Base-by-base conservation (phyloP, 2,113 vertebrate species). In the Hydrolagus affinis region DNA sequence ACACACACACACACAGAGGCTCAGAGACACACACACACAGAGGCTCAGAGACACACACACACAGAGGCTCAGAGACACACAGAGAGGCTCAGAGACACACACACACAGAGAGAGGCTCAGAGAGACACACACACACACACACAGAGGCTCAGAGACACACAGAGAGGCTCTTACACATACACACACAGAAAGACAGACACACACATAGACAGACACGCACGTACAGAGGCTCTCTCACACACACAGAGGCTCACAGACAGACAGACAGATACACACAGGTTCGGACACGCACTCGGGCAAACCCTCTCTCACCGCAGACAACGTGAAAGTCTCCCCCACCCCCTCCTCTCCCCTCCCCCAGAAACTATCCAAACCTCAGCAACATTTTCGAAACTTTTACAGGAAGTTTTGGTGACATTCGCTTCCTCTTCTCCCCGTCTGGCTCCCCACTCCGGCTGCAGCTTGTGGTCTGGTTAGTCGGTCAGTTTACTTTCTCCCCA, bases 301-400 rank as follows among this genome's bases (percentile, higher is more conserved):
- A 74, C 2, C 17, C 15, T 8, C 32, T 75, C 73, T 9, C 73
- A 56, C 0, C 30, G 57, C 74, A n/a, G 19, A 76, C 74, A 23
- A 21, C 76, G 44, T 44, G 44, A 44, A n/a, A n/a, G n/a, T n/a
- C n/a, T n/a, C n/a, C n/a, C n/a, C n/a, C n/a, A n/a, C n/a, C n/a
- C n/a, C n/a, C n/a, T n/a, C n/a, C n/a, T n/a, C 75, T 14, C 57
- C 57, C 60, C 59, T 64, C 59, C n/a, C 59, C 64, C 59, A 66
- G n/a, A n/a, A n/a, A 66, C 30, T 10, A 83, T n/a, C 77, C 62
- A 83, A 80, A 80, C 76, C 25, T 60, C 74, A 78, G 56, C 44
- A 59, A 7, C 4, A 15, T 19, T 80, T 64, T n/a, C 59, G n/a
- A 64, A 80, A 44, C 23, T 44, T 44, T 66, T 83, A 23, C 60